Base-by-base conservation (phyloP, 2,888 invertebrate species). In the Drosophila flavopinicola region DNA sequence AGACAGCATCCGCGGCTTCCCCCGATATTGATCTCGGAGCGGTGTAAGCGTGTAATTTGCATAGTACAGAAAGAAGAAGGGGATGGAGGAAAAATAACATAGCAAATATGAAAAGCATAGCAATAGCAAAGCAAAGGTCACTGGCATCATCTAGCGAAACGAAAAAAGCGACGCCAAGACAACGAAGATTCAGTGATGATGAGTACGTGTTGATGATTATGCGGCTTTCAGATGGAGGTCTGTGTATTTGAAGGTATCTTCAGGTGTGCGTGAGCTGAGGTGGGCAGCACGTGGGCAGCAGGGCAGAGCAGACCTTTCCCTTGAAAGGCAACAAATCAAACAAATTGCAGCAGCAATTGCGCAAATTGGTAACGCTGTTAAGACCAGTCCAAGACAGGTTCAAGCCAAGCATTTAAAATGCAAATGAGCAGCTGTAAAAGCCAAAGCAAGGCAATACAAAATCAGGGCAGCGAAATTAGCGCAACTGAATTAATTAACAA, bases 401-500 rank as follows among this genome's bases (percentile, higher is more conserved):
- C 45, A 11, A 42, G 45, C 39, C 53, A 56, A 57, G 57, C 51
- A 39, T 48, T 68, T 6, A 60, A 65, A 56, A 80, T 80, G 84
- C 73, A 73, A 80, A 80, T 80, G 42, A 67, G 59, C 59, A 33
- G 65, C 60, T 64, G 47, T 60, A 57, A 76, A 53, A 54, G 23
- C 38, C 47, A 47, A 41, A 67, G 42, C 51, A 42, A 56, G 37
- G 13, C 33, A 48, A 24, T 11, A 44, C 51, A 54, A 47, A 83
- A 66, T 35, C 64, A 53, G 69, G 58, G 32, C 73, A 59, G 29
- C 66, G 53, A 79, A 77, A 85, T 85, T 83, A 80, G 76, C 71
- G 86, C 76, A 83, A 85, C 85, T 79, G 80, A 85, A 79, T 83
- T 80, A 78, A 83, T 83, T 83, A 83, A 66, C 75, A 83, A 79